Percentiles rank a stretch among this genome's conserved stretches.
phyloP scores from a whole-genome alignment of 1,140 invertebrate species.

The Acromyrmex echinatior region DNA sequence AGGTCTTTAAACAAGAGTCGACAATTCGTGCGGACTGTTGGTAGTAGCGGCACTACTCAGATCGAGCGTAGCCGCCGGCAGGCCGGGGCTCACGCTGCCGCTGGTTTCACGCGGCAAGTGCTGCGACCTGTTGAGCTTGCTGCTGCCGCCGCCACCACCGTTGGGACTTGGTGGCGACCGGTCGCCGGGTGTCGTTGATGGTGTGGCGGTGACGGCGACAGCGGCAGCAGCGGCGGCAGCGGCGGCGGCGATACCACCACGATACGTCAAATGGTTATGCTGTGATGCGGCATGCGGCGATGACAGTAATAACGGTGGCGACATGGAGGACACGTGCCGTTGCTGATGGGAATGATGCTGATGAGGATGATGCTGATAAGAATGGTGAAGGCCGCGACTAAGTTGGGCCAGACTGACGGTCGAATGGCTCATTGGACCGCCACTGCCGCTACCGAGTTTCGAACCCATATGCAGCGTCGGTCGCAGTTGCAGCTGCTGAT shows the following conservation, averaged over 20 bases:
- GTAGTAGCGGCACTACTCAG: constrained; percentile 90
- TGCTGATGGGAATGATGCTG: constrained; percentile 80
- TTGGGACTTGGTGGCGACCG: constrained; percentile 84
- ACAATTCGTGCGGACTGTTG: constrained; percentile 90
- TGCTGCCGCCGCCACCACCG: constrained; percentile 59
- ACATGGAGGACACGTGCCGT: constrained; percentile 78
- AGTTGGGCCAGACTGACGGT: constrained; percentile 57
- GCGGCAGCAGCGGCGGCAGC: constrained; percentile 82
- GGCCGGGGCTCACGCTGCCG: constrained; percentile 89
- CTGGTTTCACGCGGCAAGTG: constrained; percentile 86
- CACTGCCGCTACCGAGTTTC: constrained; percentile 39
- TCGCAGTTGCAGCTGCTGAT: constrained; percentile 55
- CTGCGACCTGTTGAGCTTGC: constrained; percentile 80
- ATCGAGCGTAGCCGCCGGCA: constrained; percentile 88
- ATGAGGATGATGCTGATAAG: constrained; percentile 72
- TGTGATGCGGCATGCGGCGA: constrained; percentile 85
- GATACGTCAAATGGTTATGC: constrained; percentile 79
- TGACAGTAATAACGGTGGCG: constrained; percentile 84
- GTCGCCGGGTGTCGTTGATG: constrained; percentile 83
- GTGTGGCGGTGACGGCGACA: constrained; percentile 84
- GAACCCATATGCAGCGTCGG: constrained; percentile 54
- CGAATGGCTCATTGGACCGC: constrained; percentile 39
- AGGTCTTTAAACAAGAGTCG: constrained; percentile 87
- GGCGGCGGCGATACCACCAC: constrained; percentile 73
- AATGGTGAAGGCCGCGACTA: constrained; percentile 35